A percentile compares a stretch with the other conserved stretches of the same genome.
phyloP scores from a whole-genome alignment of 64 coral and sea anemone species.

The Actinia tenebrosa region DNA sequence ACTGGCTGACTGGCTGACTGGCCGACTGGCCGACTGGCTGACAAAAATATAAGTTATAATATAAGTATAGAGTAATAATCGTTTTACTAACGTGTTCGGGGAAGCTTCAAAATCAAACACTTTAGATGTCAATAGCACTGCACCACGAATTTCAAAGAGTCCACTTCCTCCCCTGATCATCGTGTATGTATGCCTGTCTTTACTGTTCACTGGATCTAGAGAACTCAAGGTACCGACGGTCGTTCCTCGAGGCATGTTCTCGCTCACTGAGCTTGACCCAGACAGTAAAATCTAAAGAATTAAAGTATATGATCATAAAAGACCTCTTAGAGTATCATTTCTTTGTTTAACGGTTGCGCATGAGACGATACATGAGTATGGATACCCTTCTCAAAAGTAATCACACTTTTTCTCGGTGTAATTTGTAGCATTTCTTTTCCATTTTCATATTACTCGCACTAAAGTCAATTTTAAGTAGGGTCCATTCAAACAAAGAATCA shows the following conservation, averaged over 20 bases:
- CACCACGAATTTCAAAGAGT: constrained; percentile 64
- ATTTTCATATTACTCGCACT: too few relatives aligned
- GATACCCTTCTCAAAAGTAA: too few relatives aligned
- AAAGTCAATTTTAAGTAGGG: too few relatives aligned
- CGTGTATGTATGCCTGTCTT: constrained; percentile 75
- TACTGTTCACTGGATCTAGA: constrained; percentile 60
- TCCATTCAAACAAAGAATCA: too few relatives aligned
- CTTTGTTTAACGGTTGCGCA: too few relatives aligned
- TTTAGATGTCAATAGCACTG: constrained; percentile 45
- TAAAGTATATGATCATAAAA: neutral
- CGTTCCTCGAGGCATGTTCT: constrained; percentile 70
- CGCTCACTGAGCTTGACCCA: constrained; percentile 48
- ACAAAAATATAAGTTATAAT: too few relatives aligned
- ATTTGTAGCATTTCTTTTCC: too few relatives aligned
- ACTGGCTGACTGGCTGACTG: neutral
- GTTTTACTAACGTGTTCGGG: constrained; percentile 56
- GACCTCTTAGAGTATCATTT: too few relatives aligned
- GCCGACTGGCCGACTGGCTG: neutral
- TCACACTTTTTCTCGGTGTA: too few relatives aligned
- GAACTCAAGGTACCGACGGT: constrained; percentile 57
- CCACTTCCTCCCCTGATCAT: constrained; percentile 52
- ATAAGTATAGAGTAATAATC: too few relatives aligned
- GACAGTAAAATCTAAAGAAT: constrained; percentile 68
- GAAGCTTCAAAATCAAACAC: constrained; percentile 72
- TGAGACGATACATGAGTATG: too few relatives aligned